A percentile compares a stretch with the other conserved stretches of the same genome.
phyloP scores from a whole-genome alignment of 2,888 invertebrate genomes.

The Rhynchonema sp. region DNA sequence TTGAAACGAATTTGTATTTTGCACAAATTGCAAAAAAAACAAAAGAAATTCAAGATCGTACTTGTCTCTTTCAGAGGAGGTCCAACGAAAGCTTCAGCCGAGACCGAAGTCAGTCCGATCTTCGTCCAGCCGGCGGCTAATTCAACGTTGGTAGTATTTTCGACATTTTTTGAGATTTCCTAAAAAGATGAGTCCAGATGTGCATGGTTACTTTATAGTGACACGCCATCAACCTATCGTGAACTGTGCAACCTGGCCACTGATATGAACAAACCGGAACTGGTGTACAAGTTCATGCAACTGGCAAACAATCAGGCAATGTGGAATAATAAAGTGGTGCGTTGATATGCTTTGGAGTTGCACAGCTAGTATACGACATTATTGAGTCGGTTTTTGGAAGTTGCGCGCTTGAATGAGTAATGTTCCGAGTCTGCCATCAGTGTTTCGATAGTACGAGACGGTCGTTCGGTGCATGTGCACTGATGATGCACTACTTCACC shows the following conservation, averaged over 20 bases:
- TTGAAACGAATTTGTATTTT: no score
- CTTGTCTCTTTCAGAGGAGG: no score
- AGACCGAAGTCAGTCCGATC: not conserved
- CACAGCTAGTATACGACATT: not conserved
- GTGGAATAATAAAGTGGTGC: slow-evolving; percentile 73
- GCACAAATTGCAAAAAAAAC: no score
- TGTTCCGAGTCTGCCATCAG: no score
- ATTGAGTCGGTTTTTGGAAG: not conserved
- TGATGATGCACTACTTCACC: no score
- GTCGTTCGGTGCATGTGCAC: no score
- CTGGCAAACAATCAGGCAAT: slow-evolving; percentile 78
- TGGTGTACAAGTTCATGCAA: slow-evolving; percentile 87
- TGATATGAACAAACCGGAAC: slow-evolving; percentile 78
- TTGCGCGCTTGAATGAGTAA: no score
- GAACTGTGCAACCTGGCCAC: slow-evolving; percentile 79
- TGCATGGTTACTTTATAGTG: no score
- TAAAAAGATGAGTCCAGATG: no score
- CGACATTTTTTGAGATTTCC: no score
- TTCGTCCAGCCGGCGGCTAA: not conserved
- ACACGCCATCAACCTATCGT: slow-evolving; percentile 52
- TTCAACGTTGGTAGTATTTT: not conserved
- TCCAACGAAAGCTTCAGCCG: not conserved
- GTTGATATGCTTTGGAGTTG: slow-evolving; percentile 14
- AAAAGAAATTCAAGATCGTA: no score
- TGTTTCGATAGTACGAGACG: no score